Conservation (phyloP, 1,140 invertebrate genomes). For the Calliopsis andreniformis region DNA sequence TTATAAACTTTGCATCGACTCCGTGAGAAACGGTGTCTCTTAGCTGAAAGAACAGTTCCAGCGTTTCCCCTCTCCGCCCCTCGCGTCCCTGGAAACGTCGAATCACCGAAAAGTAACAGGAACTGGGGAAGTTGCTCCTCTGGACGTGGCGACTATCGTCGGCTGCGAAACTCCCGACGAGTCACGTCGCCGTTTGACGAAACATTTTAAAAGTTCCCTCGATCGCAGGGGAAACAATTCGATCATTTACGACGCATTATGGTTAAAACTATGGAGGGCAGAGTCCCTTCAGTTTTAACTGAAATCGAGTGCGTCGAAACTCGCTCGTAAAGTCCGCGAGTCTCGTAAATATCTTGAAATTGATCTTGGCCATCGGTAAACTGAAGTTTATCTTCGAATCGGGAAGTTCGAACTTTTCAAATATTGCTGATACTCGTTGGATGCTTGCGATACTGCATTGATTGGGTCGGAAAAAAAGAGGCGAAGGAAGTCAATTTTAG, state of each 20-base stretch:
- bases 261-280: not conserved
- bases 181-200: not conserved
- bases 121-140: not conserved
- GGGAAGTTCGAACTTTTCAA: not conserved
- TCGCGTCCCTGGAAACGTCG: too few relatives aligned
- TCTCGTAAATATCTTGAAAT: not conserved
- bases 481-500: not conserved
- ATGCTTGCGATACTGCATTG: not conserved
- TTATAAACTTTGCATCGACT: conserved; percentile 35
- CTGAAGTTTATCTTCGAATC: not conserved
- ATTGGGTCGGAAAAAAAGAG: not conserved
- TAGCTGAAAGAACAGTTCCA: not conserved
- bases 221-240: not conserved
- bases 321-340: not conserved
- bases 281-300: not conserved
- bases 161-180: not conserved
- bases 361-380: not conserved
- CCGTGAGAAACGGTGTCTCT: not conserved
- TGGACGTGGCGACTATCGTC: not conserved
- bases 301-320: not conserved
- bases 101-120: not conserved
- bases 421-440: not conserved
- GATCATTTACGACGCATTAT: not conserved
- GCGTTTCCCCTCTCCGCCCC: not conserved
- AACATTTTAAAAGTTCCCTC: conserved; percentile 3